Conservation (phyloP, 2,113 vertebrate genomes). For the Petromus typicus region DNA sequence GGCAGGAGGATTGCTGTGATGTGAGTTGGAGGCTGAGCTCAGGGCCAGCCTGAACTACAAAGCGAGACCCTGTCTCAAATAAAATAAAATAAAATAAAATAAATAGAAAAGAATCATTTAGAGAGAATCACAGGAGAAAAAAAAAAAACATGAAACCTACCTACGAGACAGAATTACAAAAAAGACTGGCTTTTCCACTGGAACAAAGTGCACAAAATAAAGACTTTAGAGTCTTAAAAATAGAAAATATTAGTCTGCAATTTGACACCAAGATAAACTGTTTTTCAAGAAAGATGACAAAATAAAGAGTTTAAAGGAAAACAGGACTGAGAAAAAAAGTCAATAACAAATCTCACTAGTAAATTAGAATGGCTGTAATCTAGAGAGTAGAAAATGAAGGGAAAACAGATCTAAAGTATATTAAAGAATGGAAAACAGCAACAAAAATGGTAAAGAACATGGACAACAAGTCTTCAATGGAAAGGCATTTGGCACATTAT, state of each 20-base stretch:
- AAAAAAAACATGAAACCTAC: too few relatives aligned
- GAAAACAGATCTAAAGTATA: not conserved
- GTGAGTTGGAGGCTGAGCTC: too few relatives aligned
- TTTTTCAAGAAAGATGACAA: not conserved
- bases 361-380: not conserved
- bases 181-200: not conserved
- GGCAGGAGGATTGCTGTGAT: too few relatives aligned
- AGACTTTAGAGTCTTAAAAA: not conserved
- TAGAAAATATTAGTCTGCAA: conserved; percentile 61
- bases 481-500: not conserved
- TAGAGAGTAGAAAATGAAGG: not conserved
- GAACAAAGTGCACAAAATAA: not conserved
- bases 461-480: not conserved
- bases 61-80: too few relatives aligned
- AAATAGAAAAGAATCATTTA: too few relatives aligned
- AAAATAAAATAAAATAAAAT: too few relatives aligned
- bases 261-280: not conserved
- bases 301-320: not conserved
- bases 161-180: not conserved
- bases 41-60: too few relatives aligned
- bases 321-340: not conserved
- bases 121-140: not conserved
- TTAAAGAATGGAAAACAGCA: not conserved
- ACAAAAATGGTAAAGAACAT: not conserved
- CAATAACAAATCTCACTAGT: not conserved